Evolutionary conservation across 2,888 invertebrate genomes (phyloP).

Genomic region (Hipparchia semele): DNA sequence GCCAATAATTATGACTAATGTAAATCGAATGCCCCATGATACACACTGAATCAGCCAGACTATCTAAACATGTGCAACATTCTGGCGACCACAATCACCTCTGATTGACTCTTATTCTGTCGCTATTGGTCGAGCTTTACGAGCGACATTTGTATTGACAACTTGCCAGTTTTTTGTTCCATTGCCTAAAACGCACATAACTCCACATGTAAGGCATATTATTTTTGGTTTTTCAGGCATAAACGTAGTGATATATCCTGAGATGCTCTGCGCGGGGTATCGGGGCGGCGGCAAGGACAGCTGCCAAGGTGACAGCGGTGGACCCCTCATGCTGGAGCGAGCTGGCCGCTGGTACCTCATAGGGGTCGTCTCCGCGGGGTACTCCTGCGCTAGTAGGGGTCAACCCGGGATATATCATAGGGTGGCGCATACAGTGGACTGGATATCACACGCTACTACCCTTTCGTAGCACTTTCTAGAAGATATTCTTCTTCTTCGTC

Average conservation of each 20-base stretch:
- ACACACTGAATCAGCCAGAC: no score
- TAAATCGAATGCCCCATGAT: no score
- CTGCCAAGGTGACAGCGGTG: conserved; percentile 92
- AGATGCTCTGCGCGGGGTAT: conserved; percentile 98
- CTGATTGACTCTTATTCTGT: no score
- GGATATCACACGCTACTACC: conserved; percentile 88
- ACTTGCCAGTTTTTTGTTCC: no score
- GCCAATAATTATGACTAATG: no score
- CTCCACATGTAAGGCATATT: no score
- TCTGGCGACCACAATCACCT: no score
- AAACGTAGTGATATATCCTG: conserved; percentile 95
- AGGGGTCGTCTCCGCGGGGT: conserved; percentile 96
- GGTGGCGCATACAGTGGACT: conserved; percentile 96
- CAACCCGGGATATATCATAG: conserved; percentile 97
- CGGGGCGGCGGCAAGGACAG: conserved; percentile 93
- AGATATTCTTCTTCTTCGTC: no score
- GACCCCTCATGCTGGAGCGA: conserved; percentile 94
- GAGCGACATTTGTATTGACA: no score
- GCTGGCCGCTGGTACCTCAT: conserved; percentile 95
- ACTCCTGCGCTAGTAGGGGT: conserved; percentile 96
- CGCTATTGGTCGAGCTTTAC: no score
- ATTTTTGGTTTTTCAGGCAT: conserved; percentile 81
- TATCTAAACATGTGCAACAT: neutral
- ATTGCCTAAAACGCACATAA: no score
- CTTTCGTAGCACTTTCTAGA: conserved; percentile 56